Evolutionary conservation across 2,113 vertebrate genomes (phyloP).

Genomic region (Sakesphorus luctuosus): DNA sequence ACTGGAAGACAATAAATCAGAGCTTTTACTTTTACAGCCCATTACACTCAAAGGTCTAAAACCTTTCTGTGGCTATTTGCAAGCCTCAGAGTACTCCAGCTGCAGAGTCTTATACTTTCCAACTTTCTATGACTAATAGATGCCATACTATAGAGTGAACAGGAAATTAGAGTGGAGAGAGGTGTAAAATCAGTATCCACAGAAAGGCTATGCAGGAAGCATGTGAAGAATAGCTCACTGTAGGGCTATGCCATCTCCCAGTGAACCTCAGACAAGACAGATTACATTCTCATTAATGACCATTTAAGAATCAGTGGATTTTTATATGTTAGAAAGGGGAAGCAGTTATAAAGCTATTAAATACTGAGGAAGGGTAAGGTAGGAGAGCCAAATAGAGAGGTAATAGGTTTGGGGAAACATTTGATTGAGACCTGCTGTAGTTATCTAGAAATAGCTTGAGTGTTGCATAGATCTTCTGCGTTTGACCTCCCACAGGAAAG

Average conservation of each 20-base stretch:
- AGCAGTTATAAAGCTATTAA: background rate
- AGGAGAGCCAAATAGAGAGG: background rate
- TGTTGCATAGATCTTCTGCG: background rate
- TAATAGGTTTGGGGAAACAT: background rate
- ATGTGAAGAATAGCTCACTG: background rate
- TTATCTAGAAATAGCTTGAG: background rate
- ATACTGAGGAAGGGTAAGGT: background rate
- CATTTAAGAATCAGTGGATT: background rate
- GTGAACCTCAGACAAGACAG: background rate
- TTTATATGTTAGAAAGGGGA: background rate
- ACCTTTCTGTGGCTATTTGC: constrained; percentile 3
- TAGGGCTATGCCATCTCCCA: background rate
- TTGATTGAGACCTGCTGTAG: background rate
- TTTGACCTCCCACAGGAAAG: background rate
- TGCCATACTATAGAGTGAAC: background rate
- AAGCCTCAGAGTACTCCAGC: background rate
- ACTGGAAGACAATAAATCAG: constrained; percentile 35
- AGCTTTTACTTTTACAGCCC: constrained; percentile 35
- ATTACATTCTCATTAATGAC: background rate
- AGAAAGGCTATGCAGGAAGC: background rate
- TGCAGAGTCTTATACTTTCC: background rate
- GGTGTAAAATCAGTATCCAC: background rate
- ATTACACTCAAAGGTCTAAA: constrained; percentile 35
- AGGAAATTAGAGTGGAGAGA: constrained; percentile 32
- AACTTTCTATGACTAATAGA: constrained; percentile 30